A percentile compares a stretch with the other conserved stretches of the same genome.
phyloP scores from a whole-genome alignment of 2,797 vertebrate genomes.

The Linurgus olivaceus region DNA sequence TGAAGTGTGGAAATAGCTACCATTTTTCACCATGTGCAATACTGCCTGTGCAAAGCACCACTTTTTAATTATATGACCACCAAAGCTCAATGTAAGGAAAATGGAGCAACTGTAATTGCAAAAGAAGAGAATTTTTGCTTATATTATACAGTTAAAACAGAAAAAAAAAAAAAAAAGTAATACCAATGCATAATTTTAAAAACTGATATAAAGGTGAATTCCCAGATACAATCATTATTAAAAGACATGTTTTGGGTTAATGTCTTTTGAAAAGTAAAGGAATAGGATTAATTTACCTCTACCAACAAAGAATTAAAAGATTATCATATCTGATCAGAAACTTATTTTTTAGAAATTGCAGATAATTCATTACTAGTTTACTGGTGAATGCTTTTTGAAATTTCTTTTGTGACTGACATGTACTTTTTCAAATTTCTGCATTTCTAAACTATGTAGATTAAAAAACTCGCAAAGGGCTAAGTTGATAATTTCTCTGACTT shows the following conservation, averaged over 20 bases:
- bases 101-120: conserved; percentile 36
- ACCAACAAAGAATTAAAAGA: neutral
- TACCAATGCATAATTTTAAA: neutral
- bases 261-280: neutral
- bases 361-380: neutral
- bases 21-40: conserved; percentile 75
- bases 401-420: neutral
- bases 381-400: neutral
- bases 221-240: neutral
- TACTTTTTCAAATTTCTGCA: neutral
- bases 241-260: neutral
- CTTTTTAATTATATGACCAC: conserved; percentile 69
- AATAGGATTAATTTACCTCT: neutral
- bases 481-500: neutral
- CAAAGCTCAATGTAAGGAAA: neutral
- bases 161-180: conserved; percentile 56
- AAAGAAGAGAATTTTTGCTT: conserved; percentile 18
- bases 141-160: neutral
- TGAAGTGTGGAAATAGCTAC: conserved; percentile 78
- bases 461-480: neutral
- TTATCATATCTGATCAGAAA: neutral
- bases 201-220: neutral
- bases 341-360: neutral
- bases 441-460: neutral
- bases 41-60: conserved; percentile 47